These are phyloP conservation scores for Phalacrocorax carbo DNA, from an alignment of 2,113 vertebrate genomes.

Conservation along the genomic window DNA sequence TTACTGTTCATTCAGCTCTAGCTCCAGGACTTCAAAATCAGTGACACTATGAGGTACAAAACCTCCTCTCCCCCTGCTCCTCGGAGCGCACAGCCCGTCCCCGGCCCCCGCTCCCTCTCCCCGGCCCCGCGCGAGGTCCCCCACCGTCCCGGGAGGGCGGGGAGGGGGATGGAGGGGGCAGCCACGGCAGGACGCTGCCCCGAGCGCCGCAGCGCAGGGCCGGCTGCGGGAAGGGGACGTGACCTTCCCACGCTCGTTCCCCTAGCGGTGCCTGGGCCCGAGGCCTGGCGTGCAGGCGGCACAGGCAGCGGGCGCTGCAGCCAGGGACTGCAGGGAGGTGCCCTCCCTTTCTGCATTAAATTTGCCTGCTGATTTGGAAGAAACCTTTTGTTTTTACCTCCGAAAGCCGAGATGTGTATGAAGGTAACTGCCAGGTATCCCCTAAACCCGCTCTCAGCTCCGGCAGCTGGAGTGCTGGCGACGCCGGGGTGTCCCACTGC, in stretches of 20 bases:
- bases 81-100: conserved; percentile 22
- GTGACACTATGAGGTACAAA: conserved; percentile 67
- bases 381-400: conserved; percentile 1
- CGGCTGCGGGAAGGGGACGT: background rate
- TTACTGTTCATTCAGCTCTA: conserved; percentile 66
- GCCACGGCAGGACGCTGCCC: background rate
- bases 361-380: conserved; percentile 29
- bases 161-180: background rate
- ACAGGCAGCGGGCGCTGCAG: background rate
- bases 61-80: conserved; percentile 64
- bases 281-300: background rate
- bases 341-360: background rate
- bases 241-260: background rate
- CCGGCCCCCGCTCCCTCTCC: background rate
- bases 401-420: conserved; percentile 19
- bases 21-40: conserved; percentile 74
- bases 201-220: background rate
- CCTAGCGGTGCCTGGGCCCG: background rate
- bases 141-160: background rate
- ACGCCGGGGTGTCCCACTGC: background rate
- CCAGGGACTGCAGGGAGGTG: background rate
- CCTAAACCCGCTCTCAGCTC: conserved; percentile 12
- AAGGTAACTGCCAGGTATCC: background rate
- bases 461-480: background rate
- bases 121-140: background rate